Evolutionary conservation across 2,888 invertebrate species (phyloP), one percentile per base, ranked within the genome.

Genomic region (Urechis unicinctus): DNA sequence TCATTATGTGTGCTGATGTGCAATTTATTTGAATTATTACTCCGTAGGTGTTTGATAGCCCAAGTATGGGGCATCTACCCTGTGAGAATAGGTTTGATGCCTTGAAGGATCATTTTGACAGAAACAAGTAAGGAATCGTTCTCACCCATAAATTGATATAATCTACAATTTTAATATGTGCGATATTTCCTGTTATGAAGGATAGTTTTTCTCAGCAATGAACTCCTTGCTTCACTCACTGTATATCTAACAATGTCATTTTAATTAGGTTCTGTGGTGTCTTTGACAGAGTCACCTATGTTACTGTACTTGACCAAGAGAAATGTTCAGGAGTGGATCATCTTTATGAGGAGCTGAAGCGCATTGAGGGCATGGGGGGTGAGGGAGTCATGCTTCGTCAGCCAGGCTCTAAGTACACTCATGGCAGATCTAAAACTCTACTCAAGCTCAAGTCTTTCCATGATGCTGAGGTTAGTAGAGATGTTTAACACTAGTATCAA

Each of bases 391-490:
- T 74, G 74, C 68, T 74, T 31, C 52, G 74, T 28, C 53, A 74
- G 56, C 74, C 74, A 13, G 64, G 66, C n/a, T 73, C 73, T 2
- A 56, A 63, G 36, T 74, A 74, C 47, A 73, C 71, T 50, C 61
- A 66, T 28, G 61, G 59, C n/a, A 53, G 73, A 42, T 73, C 72
- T 3, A 58, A 66, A 30, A 70, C 71, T 22, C 58, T 73, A 45
- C 68, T 74, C 17, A 74, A 74, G 60, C 68, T 73, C 28, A 74
- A 74, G 63, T 73, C 68, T 43, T 73, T 74, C 61, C 68, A 73
- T 58, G 74, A 74, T 65, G 74, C 73, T 21, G 74, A 73, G 70
- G 73, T 73, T 52, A 57, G n/a, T n/a, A n/a, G 58, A n/a, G n/a
- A n/a, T n/a, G n/a, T n/a, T n/a, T n/a, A n/a, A n/a, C n/a, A n/a